Evolutionary conservation across 2,797 vertebrate genomes (phyloP), one percentile per base, ranked within the genome.

Genomic region (Etheostoma perlongum): DNA sequence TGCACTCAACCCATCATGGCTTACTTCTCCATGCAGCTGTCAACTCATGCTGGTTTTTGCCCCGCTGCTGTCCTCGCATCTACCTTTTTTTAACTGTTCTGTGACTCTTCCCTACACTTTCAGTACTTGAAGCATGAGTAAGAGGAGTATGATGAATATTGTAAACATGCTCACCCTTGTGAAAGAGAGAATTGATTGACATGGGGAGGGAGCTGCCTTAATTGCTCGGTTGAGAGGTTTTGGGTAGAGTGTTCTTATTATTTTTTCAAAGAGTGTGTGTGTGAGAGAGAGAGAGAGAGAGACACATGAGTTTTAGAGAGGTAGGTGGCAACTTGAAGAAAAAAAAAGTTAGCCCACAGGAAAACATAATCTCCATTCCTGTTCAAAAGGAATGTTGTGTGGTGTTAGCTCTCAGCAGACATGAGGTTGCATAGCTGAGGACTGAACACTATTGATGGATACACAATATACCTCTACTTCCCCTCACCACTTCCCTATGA

Each of bases 111-210:
- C 51, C 57, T 62, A 40, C 36, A 14, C 46, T 60, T 9, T 14
- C 27, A 4, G 27, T 44, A 58, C 44, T 59, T 1, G 5, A 51
- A 69, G 21, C 61, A 48, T 27, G 63, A 85, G 62, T 72, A 54
- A 85, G 60, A 83, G 64, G 66, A 82, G 72, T 66, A 55, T 42
- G 66, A 83, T 82, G 69, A 85, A 87, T 86, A 81, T 84, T 85
- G 84, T 84, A 84, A 88, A 88, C 78, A 76, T 42, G 52, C 79
- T 47, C 69, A 19, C 67, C 13, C 74, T 78, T 58, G 60, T 64
- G 67, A 76, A 87, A 83, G 70, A 84, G 70, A 67, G 74, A 59
- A 87, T 86, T 88, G 82, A 80, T 77, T 85, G 69, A 81, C 62
- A 4, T 68, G 58, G 64, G 64, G 36, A 52, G 73, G 71, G 67